Percentiles rank a stretch among this genome's conserved stretches.
phyloP scores from a whole-genome alignment of 2,113 vertebrate genomes.

The Neodontobutis hainanensis region DNA sequence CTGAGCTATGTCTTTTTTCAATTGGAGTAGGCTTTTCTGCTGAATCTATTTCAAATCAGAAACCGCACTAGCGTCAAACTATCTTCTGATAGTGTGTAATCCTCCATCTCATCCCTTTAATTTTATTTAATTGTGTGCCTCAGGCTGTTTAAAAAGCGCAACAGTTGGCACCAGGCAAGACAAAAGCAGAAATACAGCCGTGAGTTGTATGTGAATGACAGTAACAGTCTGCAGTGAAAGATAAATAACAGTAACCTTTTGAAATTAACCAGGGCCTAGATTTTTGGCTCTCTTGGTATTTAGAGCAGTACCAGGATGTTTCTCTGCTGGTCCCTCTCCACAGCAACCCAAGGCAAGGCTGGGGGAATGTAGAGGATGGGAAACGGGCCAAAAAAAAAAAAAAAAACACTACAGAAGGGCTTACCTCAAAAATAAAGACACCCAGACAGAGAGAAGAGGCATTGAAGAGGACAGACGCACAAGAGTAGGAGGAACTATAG shows the following conservation, averaged over 20 bases:
- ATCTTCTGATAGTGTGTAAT: too few relatives aligned
- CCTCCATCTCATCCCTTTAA: too few relatives aligned
- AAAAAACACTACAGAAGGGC: constrained; percentile 33
- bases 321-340: constrained; percentile 58
- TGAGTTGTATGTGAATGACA: not conserved
- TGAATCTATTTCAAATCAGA: too few relatives aligned
- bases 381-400: constrained; percentile 45
- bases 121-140: too few relatives aligned
- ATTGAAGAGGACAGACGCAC: not conserved
- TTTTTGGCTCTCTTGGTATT: constrained; percentile 39
- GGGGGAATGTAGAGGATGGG: constrained; percentile 62
- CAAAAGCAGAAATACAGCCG: too few relatives aligned
- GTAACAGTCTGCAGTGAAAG: not conserved
- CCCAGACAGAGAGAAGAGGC: constrained; percentile 6
- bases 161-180: too few relatives aligned
- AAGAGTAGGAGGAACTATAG: constrained; percentile 7
- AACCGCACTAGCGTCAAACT: too few relatives aligned
- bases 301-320: constrained; percentile 33
- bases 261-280: not conserved
- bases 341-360: constrained; percentile 57
- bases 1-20: too few relatives aligned
- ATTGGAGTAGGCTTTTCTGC: too few relatives aligned
- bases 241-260: constrained; percentile 1
- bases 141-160: too few relatives aligned
- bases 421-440: constrained; percentile 38